Conservation (phyloP, 2,797 vertebrate genomes). For the Liparis tanakae region DNA sequence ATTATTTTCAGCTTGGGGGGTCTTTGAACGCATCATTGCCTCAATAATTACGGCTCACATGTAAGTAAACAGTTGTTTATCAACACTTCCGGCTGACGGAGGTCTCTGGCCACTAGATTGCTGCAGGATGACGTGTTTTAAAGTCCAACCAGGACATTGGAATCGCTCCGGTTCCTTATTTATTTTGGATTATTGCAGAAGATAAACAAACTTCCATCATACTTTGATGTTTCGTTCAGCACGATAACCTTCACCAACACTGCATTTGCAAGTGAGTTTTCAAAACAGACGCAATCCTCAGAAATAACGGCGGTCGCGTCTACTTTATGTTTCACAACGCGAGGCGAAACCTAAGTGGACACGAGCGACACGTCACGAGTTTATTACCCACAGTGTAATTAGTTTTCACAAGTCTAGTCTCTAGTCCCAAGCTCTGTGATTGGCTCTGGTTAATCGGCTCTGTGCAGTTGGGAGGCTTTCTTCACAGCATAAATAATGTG, state of each 20-base stretch:
- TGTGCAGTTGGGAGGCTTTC: background rate
- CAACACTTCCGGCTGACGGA: background rate
- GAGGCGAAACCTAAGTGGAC: background rate
- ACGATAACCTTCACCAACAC: background rate
- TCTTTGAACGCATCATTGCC: background rate
- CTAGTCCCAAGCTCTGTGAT: background rate
- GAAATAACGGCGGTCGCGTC: background rate
- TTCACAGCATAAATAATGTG: background rate
- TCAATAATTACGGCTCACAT: background rate
- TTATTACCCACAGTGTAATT: background rate
- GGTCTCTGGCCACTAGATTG: too few relatives aligned
- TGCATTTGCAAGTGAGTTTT: background rate
- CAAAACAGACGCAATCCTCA: background rate
- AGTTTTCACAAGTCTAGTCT: background rate
- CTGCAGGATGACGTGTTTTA: background rate
- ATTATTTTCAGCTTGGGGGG: slow-evolving; percentile 10
- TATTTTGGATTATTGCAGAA: background rate
- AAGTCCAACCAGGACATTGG: background rate
- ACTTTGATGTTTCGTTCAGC: background rate
- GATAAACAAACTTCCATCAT: background rate
- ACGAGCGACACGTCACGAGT: background rate
- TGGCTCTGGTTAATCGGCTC: background rate
- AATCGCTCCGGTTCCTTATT: background rate
- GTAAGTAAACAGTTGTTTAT: background rate
- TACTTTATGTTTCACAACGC: background rate